These are phyloP conservation scores for Nerophis lumbriciformis DNA, from an alignment of 2,113 vertebrate species.

Conservation along the genomic window DNA sequence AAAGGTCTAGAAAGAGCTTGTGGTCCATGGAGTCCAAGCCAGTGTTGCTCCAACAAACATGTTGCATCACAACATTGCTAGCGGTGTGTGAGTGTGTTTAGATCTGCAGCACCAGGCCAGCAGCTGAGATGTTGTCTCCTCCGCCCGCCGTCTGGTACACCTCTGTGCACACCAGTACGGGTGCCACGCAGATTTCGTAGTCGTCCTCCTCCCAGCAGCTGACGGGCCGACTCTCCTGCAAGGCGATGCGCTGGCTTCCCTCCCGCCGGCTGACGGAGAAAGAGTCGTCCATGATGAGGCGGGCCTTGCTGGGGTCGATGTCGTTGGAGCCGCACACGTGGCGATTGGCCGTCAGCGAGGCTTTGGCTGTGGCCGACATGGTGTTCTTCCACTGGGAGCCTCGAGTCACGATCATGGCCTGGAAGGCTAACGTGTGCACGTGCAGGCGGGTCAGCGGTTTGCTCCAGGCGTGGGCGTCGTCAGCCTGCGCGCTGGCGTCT, in stretches of 20 bases:
- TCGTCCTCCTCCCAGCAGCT: conserved; percentile 77
- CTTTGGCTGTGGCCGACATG: conserved; percentile 81
- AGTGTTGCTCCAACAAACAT: conserved; percentile 4
- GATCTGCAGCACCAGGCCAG: conserved; percentile 79
- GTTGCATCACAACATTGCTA: conserved; percentile 24
- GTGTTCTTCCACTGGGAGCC: conserved; percentile 81
- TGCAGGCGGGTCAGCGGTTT: conserved; percentile 74
- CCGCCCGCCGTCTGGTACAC: conserved; percentile 82
- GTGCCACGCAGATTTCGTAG: conserved; percentile 79
- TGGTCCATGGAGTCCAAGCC: not conserved
- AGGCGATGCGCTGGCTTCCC: conserved; percentile 74
- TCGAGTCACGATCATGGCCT: conserved; percentile 75
- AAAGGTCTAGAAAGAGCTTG: conserved; percentile 1
- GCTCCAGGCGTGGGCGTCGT: not conserved
- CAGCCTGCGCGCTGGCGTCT: conserved; percentile 5
- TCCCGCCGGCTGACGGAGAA: conserved; percentile 74
- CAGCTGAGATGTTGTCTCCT: conserved; percentile 81
- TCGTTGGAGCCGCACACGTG: conserved; percentile 79
- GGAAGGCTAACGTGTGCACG: conserved; percentile 80
- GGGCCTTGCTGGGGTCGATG: conserved; percentile 77
- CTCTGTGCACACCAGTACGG: conserved; percentile 80
- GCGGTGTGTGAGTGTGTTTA: conserved; percentile 33
- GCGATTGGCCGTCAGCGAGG: conserved; percentile 79
- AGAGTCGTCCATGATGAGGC: conserved; percentile 81
- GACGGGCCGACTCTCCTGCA: conserved; percentile 73